Conservation (phyloP, 2,797 vertebrate genomes). For the Sparidentex hasta region DNA sequence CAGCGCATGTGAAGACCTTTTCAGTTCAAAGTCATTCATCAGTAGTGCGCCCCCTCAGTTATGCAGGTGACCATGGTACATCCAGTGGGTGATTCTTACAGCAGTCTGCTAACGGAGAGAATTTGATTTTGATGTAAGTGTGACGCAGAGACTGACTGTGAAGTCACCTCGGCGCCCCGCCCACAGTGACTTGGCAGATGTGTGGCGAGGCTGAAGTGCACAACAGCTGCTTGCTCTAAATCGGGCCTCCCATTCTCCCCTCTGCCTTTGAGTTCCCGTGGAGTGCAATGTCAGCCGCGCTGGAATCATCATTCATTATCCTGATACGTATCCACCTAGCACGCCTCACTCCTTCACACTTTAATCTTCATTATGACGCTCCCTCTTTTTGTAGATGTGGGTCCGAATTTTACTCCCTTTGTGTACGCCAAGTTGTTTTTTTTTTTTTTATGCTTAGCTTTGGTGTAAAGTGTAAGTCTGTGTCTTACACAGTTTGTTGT, state of each 20-base stretch:
- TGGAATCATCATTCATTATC: constrained; percentile 79
- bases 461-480: constrained; percentile 16
- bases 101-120: background rate
- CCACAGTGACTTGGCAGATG: constrained; percentile 83
- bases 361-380: background rate
- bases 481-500: constrained; percentile 17
- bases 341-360: constrained; percentile 9
- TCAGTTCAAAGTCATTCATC: background rate
- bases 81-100: background rate
- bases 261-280: constrained; percentile 81
- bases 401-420: constrained; percentile 16
- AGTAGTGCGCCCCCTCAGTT: background rate
- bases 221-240: constrained; percentile 84
- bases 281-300: constrained; percentile 83
- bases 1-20: constrained; percentile 38
- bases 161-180: constrained; percentile 75
- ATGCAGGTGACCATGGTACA: background rate
- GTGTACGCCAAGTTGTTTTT: background rate
- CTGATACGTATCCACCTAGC: constrained; percentile 44
- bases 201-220: constrained; percentile 60
- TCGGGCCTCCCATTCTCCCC: constrained; percentile 73
- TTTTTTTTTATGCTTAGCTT: background rate
- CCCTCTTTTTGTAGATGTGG: constrained; percentile 10
- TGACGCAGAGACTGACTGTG: constrained; percentile 24
- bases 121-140: constrained; percentile 9